Base-by-base conservation (phyloP, 2,888 invertebrate genomes). In the Magallana nippona region DNA sequence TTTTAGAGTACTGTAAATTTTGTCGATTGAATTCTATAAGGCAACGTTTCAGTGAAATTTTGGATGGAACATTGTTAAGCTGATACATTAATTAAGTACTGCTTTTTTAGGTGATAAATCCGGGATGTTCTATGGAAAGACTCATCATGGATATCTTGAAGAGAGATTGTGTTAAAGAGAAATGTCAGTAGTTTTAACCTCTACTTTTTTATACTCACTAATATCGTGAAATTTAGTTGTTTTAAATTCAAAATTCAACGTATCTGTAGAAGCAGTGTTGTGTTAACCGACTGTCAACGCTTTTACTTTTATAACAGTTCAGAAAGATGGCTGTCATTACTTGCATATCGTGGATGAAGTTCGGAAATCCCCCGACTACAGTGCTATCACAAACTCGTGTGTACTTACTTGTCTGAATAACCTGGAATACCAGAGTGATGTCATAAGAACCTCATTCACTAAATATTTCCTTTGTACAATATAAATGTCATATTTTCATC, bases 281-380 rank as follows among this genome's bases (percentile, higher is more conserved):
- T 44, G 44, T 8, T 44, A 44, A 44, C 44, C 44, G 8, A 55
- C 5, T 11, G 0, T 78, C 15, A 1, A 13, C n/a, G 1, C 17
- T 19, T 60, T 11, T 55, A 17, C 55, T 77, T 27, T 13, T 58
- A 8, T 80, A 84, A 10, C 87, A 91, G 91, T 89, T 87, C 58
- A 85, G 3, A 89, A 89, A 55, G 88, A 83, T 79, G 92, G 92
- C 0, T 91, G 91, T 78, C 91, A 92, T 78, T 86, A 88, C 60
- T 71, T 90, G 15, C 89, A 89, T 60, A 27, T 92, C 2, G 81
- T 88, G 44, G 86, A 88, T 27, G 87, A 89, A 79, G 79, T 91
- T 17, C 87, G 86, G 15, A 89, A 87, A 60, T 89, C 88, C 1
- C 63, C 84, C 8, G 87, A 86, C 78, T 92, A 91, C 84, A 83